phyloP scores from a whole-genome alignment of 1,140 invertebrate species.

The Pentalonia nigronervosa region DNA sequence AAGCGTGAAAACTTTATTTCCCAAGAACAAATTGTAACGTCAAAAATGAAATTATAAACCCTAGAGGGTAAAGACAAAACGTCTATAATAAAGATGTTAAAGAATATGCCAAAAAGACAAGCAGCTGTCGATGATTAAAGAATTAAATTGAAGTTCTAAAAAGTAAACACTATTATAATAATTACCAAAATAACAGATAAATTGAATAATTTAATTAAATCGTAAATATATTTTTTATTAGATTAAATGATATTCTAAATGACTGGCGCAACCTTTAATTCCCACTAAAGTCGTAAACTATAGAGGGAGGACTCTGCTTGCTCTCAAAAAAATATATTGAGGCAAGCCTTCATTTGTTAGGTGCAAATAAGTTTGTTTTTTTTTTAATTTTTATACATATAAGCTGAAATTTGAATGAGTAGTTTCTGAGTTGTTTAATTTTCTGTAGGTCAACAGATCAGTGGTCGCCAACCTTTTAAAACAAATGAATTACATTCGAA shows the following conservation, averaged over 20 bases:
- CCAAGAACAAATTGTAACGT: constrained; percentile 1
- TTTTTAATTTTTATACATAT: too few species aligned
- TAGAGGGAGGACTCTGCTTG: neutral
- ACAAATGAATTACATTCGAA: too few species aligned
- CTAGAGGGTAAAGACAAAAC: neutral
- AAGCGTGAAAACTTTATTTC: neutral
- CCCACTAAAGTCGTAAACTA: neutral
- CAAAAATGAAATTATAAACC: constrained; percentile 21
- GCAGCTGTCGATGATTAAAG: neutral
- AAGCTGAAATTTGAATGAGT: too few species aligned
- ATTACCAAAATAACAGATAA: neutral
- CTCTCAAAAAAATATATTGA: neutral
- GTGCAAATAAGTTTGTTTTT: too few species aligned
- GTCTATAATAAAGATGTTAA: neutral
- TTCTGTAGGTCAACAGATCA: too few species aligned
- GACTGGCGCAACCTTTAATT: neutral
- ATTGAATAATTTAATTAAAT: neutral
- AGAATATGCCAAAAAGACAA: neutral
- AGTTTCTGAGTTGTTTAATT: too few species aligned
- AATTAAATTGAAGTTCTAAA: neutral
- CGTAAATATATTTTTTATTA: neutral
- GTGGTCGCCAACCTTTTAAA: too few species aligned
- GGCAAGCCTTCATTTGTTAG: neutral
- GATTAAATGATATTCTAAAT: neutral
- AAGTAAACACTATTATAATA: neutral